These are phyloP conservation scores for Trialeurodes vaporariorum DNA, from an alignment of 1,140 invertebrate species.

Conservation along the genomic window DNA sequence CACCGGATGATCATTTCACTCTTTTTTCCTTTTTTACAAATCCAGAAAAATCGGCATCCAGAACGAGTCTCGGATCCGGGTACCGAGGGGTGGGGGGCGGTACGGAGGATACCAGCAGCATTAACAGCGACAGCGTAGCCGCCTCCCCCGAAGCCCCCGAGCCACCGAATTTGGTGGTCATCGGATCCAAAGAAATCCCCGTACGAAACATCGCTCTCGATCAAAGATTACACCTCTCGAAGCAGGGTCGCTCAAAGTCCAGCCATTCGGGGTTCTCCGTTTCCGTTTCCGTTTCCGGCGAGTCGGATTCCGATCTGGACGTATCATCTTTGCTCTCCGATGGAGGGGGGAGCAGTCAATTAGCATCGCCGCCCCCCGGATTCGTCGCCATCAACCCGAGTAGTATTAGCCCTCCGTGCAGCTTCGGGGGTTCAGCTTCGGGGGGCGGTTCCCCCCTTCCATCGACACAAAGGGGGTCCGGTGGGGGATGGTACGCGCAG, in stretches of 20 bases:
- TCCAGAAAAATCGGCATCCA: slow-evolving; percentile 2
- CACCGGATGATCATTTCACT: not conserved
- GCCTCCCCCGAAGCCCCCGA: slow-evolving; percentile 9
- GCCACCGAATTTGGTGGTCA: not conserved
- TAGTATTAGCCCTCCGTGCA: too few relatives aligned
- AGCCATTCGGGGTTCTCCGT: not conserved
- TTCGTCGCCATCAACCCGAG: too few relatives aligned
- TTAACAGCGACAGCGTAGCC: slow-evolving; percentile 12
- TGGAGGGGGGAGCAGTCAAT: too few relatives aligned
- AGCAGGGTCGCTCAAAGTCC: not conserved
- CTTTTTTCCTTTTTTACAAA: not conserved
- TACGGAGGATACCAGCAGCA: slow-evolving; percentile 7
- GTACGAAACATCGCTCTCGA: not conserved
- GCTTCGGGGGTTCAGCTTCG: too few relatives aligned
- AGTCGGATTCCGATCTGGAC: not conserved
- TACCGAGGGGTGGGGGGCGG: not conserved
- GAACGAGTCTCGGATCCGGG: not conserved
- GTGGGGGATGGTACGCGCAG: not conserved
- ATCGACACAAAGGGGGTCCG: not conserved
- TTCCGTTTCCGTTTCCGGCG: not conserved
- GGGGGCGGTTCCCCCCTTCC: too few relatives aligned
- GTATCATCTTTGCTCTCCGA: slow-evolving; percentile 1
- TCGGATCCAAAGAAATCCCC: not conserved
- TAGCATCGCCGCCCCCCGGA: not conserved
- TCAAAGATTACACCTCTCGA: not conserved